Percentiles rank a stretch among this genome's conserved stretches.
Evolutionary conservation across 2,113 vertebrate species (phyloP).

Genomic region (Eupsittula cactorum): DNA sequence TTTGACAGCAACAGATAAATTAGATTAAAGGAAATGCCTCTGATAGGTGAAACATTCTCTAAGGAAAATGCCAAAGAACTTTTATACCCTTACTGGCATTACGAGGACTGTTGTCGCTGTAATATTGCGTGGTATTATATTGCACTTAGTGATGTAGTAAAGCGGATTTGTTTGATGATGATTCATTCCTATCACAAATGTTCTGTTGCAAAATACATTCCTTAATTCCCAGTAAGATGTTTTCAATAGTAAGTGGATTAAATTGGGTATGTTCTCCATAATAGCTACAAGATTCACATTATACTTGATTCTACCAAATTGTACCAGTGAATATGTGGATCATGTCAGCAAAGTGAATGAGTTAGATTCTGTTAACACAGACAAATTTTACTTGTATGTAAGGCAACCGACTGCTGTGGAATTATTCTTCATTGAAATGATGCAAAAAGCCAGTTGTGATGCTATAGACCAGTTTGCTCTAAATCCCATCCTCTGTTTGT

Average conservation of each 20-base stretch:
- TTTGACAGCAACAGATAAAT: conserved; percentile 42
- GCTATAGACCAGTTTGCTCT: not conserved
- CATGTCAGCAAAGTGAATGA: not conserved
- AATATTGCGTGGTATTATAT: not conserved
- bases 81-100: not conserved
- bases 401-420: not conserved
- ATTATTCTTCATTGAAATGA: not conserved
- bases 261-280: not conserved
- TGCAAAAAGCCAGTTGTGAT: not conserved
- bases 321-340: not conserved
- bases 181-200: not conserved
- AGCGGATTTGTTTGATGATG: not conserved
- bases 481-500: not conserved
- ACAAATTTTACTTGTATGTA: not conserved
- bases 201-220: not conserved
- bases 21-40: not conserved
- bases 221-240: not conserved
- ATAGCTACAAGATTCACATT: not conserved
- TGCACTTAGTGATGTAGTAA: not conserved
- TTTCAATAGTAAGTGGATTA: not conserved
- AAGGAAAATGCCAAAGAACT: not conserved
- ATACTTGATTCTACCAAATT: not conserved
- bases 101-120: not conserved
- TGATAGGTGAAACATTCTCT: not conserved
- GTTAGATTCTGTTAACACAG: not conserved